A percentile compares a stretch with the other conserved stretches of the same genome.
phyloP scores from a whole-genome alignment of 2,113 vertebrate species.

The Psilopogon haemacephalus region DNA sequence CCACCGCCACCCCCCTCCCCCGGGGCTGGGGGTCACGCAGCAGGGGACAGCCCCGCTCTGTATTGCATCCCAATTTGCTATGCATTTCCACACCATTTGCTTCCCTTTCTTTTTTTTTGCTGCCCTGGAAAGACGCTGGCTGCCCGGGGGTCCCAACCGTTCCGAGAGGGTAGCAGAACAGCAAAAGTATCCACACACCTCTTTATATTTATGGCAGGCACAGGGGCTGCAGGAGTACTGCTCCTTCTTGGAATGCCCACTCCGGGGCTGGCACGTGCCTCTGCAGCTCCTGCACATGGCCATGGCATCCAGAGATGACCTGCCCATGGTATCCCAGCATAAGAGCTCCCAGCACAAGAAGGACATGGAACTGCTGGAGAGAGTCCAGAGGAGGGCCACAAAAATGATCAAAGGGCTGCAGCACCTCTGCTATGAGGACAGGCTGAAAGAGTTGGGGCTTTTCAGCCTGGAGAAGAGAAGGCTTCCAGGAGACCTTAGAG shows the following conservation, averaged over 20 bases:
- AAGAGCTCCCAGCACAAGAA: too few species aligned
- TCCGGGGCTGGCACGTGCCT: not conserved
- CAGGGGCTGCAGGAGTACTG: not conserved
- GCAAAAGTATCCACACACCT: not conserved
- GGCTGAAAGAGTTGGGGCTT: too few species aligned
- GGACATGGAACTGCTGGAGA: too few species aligned
- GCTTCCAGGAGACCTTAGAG: too few species aligned
- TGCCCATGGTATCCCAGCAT: too few species aligned
- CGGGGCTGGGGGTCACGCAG: conserved; percentile 1
- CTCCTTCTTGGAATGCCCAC: not conserved
- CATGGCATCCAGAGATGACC: rapidly evolving
- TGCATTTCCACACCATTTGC: conserved; percentile 71
- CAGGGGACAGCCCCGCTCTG: conserved; percentile 27
- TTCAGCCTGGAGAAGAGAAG: too few species aligned
- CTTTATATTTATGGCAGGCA: not conserved
- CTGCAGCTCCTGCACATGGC: rapidly evolving
- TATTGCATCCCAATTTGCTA: conserved; percentile 67
- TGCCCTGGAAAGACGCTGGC: conserved; percentile 26
- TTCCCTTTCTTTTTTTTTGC: conserved; percentile 66
- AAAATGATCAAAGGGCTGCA: too few species aligned
- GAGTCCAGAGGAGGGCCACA: too few species aligned
- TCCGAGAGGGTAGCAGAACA: not conserved
- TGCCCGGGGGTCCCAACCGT: conserved; percentile 39
- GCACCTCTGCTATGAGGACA: too few species aligned
- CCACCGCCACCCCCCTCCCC: not conserved